Conservation (phyloP, 2,888 invertebrate genomes). For the Mamestra brassicae region DNA sequence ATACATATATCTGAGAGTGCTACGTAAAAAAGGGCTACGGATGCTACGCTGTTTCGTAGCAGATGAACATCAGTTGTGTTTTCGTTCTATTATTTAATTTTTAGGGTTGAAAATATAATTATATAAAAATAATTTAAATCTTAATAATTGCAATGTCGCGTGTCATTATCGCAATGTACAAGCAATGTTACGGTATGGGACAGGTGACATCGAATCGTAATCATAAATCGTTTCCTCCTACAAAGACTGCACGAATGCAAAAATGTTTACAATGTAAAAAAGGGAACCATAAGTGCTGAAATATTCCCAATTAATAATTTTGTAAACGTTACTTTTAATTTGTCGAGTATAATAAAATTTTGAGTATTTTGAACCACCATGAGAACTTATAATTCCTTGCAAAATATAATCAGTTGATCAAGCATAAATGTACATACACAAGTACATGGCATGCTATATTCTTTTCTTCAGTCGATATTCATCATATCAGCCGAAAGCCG, state of each 20-base stretch:
- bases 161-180: neutral
- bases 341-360: neutral
- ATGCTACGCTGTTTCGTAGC: neutral
- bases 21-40: neutral
- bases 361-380: neutral
- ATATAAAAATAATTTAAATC: no score
- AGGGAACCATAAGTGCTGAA: neutral
- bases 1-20: neutral
- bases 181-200: neutral
- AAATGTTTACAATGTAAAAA: constrained; percentile 11
- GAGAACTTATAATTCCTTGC: neutral
- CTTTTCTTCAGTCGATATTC: no score
- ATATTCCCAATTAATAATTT: neutral
- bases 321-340: neutral
- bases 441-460: no score
- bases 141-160: no score
- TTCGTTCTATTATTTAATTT: no score
- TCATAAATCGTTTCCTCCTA: constrained; percentile 10
- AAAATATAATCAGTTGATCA: neutral
- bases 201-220: constrained; percentile 30
- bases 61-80: neutral
- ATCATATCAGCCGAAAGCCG: no score
- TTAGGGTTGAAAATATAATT: no score
- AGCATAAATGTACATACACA: no score
- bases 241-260: neutral